A percentile compares a stretch with the other conserved stretches of the same genome.
phyloP scores from a whole-genome alignment of 2,113 vertebrate species.

The Chelonoidis abingdonii region DNA sequence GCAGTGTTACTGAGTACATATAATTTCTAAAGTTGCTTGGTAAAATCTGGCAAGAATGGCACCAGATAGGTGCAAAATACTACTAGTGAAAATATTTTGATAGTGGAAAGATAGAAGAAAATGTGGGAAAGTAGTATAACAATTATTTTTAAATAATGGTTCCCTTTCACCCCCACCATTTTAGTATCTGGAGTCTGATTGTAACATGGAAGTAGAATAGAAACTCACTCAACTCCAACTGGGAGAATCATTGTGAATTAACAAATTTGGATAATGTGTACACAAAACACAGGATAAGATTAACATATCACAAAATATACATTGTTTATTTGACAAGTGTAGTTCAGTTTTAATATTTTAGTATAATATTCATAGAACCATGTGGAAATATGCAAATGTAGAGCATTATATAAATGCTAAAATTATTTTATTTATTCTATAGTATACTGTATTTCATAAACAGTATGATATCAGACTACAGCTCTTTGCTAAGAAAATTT shows the following conservation, averaged over 20 bases:
- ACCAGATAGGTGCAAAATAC: background rate
- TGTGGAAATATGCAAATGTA: background rate
- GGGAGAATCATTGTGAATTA: background rate
- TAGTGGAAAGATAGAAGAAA: background rate
- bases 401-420: background rate
- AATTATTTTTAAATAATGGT: background rate
- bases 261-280: background rate
- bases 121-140: background rate
- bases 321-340: background rate
- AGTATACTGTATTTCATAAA: background rate
- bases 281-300: background rate
- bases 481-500: background rate
- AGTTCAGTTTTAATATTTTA: background rate
- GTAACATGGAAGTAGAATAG: background rate
- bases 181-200: background rate
- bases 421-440: background rate
- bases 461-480: background rate
- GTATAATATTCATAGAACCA: background rate
- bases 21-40: background rate
- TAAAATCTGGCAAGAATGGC: background rate
- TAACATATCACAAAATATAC: background rate
- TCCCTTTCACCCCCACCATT: background rate
- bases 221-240: background rate
- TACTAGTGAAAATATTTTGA: background rate
- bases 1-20: background rate